A percentile compares a stretch with the other conserved stretches of the same genome.
Evolutionary conservation across 2,113 vertebrate genomes (phyloP).

Genomic region (Poeciliopsis occidentalis): DNA sequence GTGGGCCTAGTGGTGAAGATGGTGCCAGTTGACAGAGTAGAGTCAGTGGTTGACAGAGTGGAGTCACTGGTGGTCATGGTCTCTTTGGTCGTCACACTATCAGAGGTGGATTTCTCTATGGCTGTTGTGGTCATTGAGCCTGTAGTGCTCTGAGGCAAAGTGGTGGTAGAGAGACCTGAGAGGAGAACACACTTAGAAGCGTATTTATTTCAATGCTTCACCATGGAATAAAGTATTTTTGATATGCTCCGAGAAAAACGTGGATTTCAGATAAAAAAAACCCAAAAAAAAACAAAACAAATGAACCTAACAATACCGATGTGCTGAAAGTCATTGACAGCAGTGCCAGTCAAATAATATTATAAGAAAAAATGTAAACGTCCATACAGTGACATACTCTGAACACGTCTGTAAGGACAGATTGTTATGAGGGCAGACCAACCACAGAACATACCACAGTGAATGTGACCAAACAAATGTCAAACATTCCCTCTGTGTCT

Average conservation of each 20-base stretch:
- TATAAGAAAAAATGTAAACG: not conserved
- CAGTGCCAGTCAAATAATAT: not conserved
- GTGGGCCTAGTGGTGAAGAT: constrained; percentile 33
- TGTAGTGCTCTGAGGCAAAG: constrained; percentile 56
- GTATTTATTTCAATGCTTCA: constrained; percentile 7
- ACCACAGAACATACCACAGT: constrained; percentile 14
- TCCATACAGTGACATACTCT: not conserved
- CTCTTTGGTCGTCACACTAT: constrained; percentile 3
- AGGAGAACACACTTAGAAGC: constrained; percentile 60
- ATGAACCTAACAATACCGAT: not conserved
- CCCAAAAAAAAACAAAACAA: not conserved
- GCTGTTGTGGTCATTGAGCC: constrained; percentile 13
- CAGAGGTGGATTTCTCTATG: constrained; percentile 16
- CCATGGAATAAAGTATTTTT: not conserved
- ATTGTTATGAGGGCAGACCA: constrained; percentile 21
- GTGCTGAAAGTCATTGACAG: not conserved
- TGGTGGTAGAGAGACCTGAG: constrained; percentile 71
- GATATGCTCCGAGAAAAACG: not conserved
- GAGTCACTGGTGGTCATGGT: constrained; percentile 1
- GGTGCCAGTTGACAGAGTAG: not conserved
- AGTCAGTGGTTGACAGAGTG: not conserved
- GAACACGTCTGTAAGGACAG: not conserved
- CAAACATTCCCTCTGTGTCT: not conserved
- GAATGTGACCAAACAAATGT: not conserved
- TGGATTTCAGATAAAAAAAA: not conserved